Evolutionary conservation across 2,888 invertebrate species (phyloP).

Genomic region (Dascillus cervinus): DNA sequence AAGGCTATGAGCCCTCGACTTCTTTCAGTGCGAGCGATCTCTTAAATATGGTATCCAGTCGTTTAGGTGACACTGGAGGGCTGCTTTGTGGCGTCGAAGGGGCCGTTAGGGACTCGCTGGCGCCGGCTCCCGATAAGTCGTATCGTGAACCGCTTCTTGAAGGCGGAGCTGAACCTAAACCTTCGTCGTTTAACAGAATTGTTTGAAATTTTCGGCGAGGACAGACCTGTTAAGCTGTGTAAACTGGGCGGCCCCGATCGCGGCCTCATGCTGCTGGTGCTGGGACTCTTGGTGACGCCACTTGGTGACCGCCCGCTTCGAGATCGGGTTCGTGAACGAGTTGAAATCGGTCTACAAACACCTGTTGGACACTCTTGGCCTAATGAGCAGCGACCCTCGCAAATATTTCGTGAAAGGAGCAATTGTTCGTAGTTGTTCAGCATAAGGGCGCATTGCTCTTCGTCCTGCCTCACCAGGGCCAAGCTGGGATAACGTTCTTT

Average conservation of each 20-base stretch:
- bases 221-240: slow-evolving; percentile 60
- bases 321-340: slow-evolving; percentile 24
- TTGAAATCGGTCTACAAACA: slow-evolving; percentile 25
- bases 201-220: too few species aligned
- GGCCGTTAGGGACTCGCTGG: slow-evolving; percentile 62
- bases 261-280: slow-evolving; percentile 51
- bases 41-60: slow-evolving; percentile 31
- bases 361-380: slow-evolving; percentile 83
- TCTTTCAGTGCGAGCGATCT: slow-evolving; percentile 18
- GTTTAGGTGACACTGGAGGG: slow-evolving; percentile 65
- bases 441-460: slow-evolving; percentile 67
- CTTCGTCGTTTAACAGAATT: too few species aligned
- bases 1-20: slow-evolving; percentile 25
- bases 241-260: slow-evolving; percentile 74
- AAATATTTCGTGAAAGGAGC: slow-evolving; percentile 69
- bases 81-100: slow-evolving; percentile 67
- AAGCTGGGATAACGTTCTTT: slow-evolving; percentile 79
- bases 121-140: slow-evolving; percentile 55
- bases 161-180: slow-evolving; percentile 61
- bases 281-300: slow-evolving; percentile 37
- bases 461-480: slow-evolving; percentile 64
- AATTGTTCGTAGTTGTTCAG: slow-evolving; percentile 78
- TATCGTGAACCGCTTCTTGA: slow-evolving; percentile 66
- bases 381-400: slow-evolving; percentile 79
- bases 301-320: slow-evolving; percentile 29